Conservation (phyloP, 2,797 vertebrate species). For the Calcarius lapponicus region DNA sequence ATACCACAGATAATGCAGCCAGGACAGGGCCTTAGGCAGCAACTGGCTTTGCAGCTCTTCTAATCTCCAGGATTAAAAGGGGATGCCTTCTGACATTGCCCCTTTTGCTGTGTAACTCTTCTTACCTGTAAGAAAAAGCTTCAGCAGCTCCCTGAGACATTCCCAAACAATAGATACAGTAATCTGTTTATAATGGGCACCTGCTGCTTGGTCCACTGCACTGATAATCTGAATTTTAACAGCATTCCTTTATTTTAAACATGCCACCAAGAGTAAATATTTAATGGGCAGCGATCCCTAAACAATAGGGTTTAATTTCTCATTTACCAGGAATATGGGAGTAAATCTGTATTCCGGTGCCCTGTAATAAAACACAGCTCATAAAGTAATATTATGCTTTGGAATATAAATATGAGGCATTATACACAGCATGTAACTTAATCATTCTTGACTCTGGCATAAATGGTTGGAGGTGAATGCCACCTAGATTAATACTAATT, state of each 20-base stretch:
- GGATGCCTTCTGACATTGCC: background rate
- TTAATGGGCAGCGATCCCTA: background rate
- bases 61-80: background rate
- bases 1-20: background rate
- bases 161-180: background rate
- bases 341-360: background rate
- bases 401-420: background rate
- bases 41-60: background rate
- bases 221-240: background rate
- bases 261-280: background rate
- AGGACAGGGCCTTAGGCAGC: background rate
- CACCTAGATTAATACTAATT: conserved; percentile 1
- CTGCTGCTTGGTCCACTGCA: background rate
- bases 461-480: background rate
- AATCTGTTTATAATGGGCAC: background rate
- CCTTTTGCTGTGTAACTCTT: background rate
- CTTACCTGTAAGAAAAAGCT: background rate
- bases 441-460: background rate
- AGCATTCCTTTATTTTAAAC: conserved; percentile 1
- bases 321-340: background rate
- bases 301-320: conserved; percentile 16
- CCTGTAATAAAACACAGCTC: conserved; percentile 19
- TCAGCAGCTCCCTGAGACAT: background rate
- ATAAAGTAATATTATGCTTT: background rate
- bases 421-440: background rate